Base-by-base conservation (phyloP, 2,888 invertebrate species). In the Tinea trinotella region DNA sequence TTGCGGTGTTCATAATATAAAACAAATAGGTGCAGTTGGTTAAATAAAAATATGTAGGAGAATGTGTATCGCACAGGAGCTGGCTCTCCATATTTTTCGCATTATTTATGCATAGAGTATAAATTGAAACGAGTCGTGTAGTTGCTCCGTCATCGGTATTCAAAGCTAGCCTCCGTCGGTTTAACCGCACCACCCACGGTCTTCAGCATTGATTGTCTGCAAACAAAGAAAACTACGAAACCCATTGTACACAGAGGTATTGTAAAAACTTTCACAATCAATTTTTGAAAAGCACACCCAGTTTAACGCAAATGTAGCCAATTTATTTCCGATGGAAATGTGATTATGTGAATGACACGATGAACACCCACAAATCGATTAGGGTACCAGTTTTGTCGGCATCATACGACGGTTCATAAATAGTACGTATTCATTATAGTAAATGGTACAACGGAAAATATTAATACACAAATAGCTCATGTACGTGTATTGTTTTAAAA, bases 81-180 rank as follows among this genome's bases (percentile, higher is more conserved):
- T 66, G 70, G 67, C 76, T 77, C 74, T 79, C 78, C 81, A 81
- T 79, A 82, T 81, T 80, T 83, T 83, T 76, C 78, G 73, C 79
- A 85, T 85, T 83, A 84, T 73, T 82, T 83, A 85, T 82, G 82
- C 83, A 83, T 83, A 82, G 84, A 77, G 72, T 81, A 80, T 72
- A 82, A 82, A 84, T 84, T 84, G 84, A 80, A 83, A 76, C 79
- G 80, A 72, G 73, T 73, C 68, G 70, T 66, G 76, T 74, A 74
- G 77, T 74, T 72, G 79, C 66, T 58, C 61, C 71, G 76, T 81
- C 81, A 82, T 80, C 79, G 78, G 78, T 75, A 81, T 82, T 81
- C 81, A 75, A 74, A 78, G 56, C 56, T 49, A 18, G 52, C 54
- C 52, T 22, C 13, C 40, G 12, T 12, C 15, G 40, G 15, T 40